Evolutionary conservation across 2,113 vertebrate species (phyloP), one percentile per base, ranked within the genome.

Genomic region (Myotis yumanensis): DNA sequence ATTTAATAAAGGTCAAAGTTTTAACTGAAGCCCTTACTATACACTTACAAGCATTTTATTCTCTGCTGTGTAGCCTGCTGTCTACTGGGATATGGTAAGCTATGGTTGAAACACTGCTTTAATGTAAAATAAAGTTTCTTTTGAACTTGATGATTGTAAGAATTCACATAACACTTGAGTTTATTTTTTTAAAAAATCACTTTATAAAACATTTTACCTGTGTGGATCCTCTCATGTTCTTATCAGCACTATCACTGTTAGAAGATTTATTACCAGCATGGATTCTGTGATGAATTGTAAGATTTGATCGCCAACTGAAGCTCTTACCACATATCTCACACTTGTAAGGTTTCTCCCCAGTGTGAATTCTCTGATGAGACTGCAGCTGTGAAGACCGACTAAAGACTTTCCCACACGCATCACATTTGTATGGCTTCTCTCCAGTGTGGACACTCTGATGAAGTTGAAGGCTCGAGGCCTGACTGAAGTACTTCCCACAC

Each of bases 401-500:
- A 83, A 96, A 94, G 94, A 94, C 90, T 46, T 97, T 98, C 1
- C 96, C 96, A 72, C 97, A 98, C 30, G 94, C 66, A 0, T 91
- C 90, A 66, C 97, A 98, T 68, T 94, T 95, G 28, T 97, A 96
- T 1, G 97, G 93, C 71, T 98, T 98, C 89, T 98, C 97, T 25
- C 97, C 97, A 2, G 96, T 97, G 92, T 98, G 98, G 28, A 96
- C 94, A 20, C 95, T 97, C 57, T 95, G 94, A 86, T 98, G 92
- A 92, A 97, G 91, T 57, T 97, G 25, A 96, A 97, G 95, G 95
- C 95, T 97, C 0, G 97, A 98, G 15, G 97, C 96, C 91, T 98
- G 97, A 82, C 97, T 98, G 95, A 98, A 98, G 79, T 96, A 90
- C 75, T 98, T 98, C 0, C 97, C 97, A 17, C 98, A 98, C 73